Evolutionary conservation across 1,140 invertebrate genomes (phyloP).

Genomic region (Pogonomyrmex californicus): DNA sequence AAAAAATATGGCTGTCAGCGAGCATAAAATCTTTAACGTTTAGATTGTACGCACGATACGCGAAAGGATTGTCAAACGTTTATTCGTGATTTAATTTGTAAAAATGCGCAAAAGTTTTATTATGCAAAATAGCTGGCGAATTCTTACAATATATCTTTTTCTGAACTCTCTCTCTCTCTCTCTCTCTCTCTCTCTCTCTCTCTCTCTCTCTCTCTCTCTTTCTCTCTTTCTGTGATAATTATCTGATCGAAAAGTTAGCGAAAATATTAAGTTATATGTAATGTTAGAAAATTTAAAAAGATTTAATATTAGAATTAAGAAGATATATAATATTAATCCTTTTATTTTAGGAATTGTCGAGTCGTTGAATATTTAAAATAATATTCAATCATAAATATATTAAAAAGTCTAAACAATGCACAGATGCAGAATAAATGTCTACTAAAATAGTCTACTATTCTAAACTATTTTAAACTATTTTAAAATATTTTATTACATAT

Average conservation of each 20-base stretch:
- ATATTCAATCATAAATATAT: too few relatives aligned
- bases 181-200: too few relatives aligned
- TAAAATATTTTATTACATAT: too few relatives aligned
- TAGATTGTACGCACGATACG: not conserved
- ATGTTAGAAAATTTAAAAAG: not conserved
- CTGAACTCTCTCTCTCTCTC: too few relatives aligned
- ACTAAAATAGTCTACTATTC: too few relatives aligned
- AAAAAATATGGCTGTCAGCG: not conserved
- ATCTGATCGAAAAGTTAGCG: not conserved
- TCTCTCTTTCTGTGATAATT: too few relatives aligned
- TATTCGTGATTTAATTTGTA: not conserved
- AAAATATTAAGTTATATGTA: not conserved
- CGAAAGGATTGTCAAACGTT: not conserved
- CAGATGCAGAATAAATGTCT: not conserved
- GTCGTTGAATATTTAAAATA: too few relatives aligned
- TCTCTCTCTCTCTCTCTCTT: too few relatives aligned
- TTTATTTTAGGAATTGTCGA: not conserved
- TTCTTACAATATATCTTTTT: not conserved
- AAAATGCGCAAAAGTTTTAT: not conserved
- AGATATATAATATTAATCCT: not conserved
- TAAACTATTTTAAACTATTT: too few relatives aligned
- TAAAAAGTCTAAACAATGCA: too few relatives aligned
- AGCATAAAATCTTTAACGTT: constrained; percentile 4
- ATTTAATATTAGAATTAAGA: not conserved
- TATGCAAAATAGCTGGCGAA: not conserved